Conservation (phyloP, 2,797 vertebrate species). For the Poecilia gillii region DNA sequence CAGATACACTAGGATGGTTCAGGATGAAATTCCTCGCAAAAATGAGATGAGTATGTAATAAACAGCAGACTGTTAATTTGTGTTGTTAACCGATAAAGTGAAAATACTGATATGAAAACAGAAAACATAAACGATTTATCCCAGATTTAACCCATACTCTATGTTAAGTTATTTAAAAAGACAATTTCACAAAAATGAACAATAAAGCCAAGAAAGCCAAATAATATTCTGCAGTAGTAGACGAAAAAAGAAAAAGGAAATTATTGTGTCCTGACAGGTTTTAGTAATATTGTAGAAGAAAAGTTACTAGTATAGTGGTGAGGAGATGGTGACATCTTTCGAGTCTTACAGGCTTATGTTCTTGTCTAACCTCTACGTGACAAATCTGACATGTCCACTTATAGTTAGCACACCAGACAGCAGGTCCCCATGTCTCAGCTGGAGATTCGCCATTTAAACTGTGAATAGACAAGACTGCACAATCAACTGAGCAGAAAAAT, state of each 20-base stretch:
- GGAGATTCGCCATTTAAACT: conserved; percentile 27
- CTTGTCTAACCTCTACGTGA: conserved; percentile 48
- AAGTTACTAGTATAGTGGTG: conserved; percentile 28
- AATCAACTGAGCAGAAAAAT: conserved; percentile 18
- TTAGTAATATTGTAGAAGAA: conserved; percentile 7
- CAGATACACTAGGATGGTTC: conserved; percentile 15
- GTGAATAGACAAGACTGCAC: conserved; percentile 41
- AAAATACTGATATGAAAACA: not conserved
- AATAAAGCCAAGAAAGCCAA: not conserved
- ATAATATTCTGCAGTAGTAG: not conserved
- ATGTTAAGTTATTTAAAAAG: not conserved
- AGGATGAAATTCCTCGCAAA: conserved; percentile 27
- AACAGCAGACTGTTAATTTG: conserved; percentile 17
- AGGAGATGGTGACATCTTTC: conserved; percentile 40
- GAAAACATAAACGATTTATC: not conserved
- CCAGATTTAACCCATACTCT: not conserved
- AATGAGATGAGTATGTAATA: conserved; percentile 13
- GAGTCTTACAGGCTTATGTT: conserved; percentile 59
- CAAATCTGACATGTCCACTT: conserved; percentile 57
- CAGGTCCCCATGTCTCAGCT: conserved; percentile 23
- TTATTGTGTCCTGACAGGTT: not conserved
- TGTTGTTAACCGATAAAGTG: not conserved
- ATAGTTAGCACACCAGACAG: conserved; percentile 55
- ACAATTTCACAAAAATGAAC: not conserved
- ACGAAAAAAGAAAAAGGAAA: not conserved